Evolutionary conservation across 2,797 vertebrate genomes (phyloP), one percentile per base, ranked within the genome.

Genomic region (Mycteria americana): DNA sequence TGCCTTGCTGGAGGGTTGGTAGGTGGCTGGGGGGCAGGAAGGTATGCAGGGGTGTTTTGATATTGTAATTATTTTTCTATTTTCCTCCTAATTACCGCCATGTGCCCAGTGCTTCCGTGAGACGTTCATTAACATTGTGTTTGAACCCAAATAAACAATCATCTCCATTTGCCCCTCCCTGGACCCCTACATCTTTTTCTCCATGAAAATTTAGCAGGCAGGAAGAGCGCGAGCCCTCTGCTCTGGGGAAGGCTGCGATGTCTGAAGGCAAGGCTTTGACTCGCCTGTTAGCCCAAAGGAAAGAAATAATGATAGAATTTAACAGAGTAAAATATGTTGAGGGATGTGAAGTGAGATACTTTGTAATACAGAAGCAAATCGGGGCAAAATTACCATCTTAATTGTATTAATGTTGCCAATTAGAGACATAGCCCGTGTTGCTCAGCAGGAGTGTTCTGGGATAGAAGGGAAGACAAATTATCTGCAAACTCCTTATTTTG

Each of bases 331-430:
- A 93, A 95, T 10, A 41, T 85, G 90, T 73, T 57, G 90, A 87
- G 92, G 82, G 94, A 86, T 54, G 39, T 51, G 69, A 68, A 90
- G 87, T 62, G 73, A 88, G 91, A 78, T 11, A 43, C 87, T 94
- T 84, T 33, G 73, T 56, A 78, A 85, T 33, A 41, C 22, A 70
- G 91, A 86, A 95, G 88, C 33, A 65, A 93, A 96, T 39, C 30
- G 10, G 85, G 85, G 91, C 85, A 91, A 81, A 96, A 96, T 97
- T 94, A 95, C 79, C 96, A 93, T 95, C 89, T 88, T 96, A 95
- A 96, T 96, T 96, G 85, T 92, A 96, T 96, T 97, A 96, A 95
- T 92, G 89, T 51, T 75, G 82, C 87, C 96, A 96, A 95, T 96
- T 97, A 96, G 7, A 86, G 89, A 60, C 91, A 75, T 85, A 88